A percentile compares a stretch with the other conserved stretches of the same genome.
phyloP scores from a whole-genome alignment of 1,140 invertebrate genomes.

The Idris sp. region DNA sequence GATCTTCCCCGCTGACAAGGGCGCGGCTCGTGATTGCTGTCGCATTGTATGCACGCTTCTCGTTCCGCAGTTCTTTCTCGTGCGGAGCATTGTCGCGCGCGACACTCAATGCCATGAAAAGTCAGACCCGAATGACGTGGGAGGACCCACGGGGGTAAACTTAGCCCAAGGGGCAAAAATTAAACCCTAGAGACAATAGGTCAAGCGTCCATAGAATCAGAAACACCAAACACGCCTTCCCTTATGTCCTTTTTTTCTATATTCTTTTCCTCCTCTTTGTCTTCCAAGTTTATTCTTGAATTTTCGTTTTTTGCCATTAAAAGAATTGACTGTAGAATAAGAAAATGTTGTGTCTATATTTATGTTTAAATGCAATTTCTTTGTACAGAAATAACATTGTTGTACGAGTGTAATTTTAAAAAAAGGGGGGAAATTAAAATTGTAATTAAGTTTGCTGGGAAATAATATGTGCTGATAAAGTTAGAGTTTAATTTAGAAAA shows the following conservation, averaged over 20 bases:
- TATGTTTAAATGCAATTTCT: no score
- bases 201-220: slow-evolving; percentile 77
- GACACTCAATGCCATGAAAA: slow-evolving; percentile 67
- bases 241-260: slow-evolving; percentile 63
- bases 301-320: slow-evolving; percentile 22
- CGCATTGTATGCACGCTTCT: slow-evolving; percentile 72
- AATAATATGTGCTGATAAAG: no score
- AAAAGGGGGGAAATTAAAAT: no score
- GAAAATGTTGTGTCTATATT: no score
- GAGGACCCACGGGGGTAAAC: slow-evolving; percentile 66
- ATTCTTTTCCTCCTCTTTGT: neutral
- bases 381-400: no score
- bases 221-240: slow-evolving; percentile 75
- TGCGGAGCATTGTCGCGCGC: slow-evolving; percentile 69
- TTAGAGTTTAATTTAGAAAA: no score
- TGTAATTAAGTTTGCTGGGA: neutral
- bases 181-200: slow-evolving; percentile 78
- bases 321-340: no score
- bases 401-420: no score
- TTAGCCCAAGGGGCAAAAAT: slow-evolving; percentile 70
- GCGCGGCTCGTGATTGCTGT: slow-evolving; percentile 77
- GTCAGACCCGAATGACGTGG: slow-evolving; percentile 69
- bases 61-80: slow-evolving; percentile 64
- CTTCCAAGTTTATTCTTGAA: slow-evolving; percentile 22
- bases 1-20: slow-evolving; percentile 74